Evolutionary conservation across 2,888 invertebrate genomes (phyloP).

Genomic region (Dioctria rufipes): DNA sequence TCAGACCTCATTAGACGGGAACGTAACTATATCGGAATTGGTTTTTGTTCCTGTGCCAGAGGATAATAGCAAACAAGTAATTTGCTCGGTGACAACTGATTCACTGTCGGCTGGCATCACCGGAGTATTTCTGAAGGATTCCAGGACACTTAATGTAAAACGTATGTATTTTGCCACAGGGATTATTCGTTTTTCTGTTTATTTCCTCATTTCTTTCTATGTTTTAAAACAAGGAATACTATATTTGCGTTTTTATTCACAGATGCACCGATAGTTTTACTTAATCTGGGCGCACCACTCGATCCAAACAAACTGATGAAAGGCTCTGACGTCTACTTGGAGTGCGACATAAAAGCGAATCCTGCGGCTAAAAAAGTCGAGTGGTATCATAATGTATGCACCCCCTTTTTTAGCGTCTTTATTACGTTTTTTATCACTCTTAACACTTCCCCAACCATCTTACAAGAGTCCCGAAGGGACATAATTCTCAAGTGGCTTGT

Average conservation of each 20-base stretch:
- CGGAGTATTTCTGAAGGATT: conserved; percentile 69
- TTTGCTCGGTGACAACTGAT: conserved; percentile 68
- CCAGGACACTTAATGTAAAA: conserved; percentile 69
- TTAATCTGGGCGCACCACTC: conserved; percentile 72
- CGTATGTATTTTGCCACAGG: conserved; percentile 62
- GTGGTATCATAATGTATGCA: conserved; percentile 73
- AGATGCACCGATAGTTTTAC: conserved; percentile 73
- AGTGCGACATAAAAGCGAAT: conserved; percentile 73
- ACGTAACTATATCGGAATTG: conserved; percentile 70
- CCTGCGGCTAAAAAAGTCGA: conserved; percentile 72
- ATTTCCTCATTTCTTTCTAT: background rate
- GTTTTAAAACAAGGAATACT: background rate
- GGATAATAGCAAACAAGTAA: conserved; percentile 71
- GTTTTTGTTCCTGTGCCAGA: conserved; percentile 70
- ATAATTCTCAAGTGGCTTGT: background rate
- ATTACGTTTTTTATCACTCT: background rate
- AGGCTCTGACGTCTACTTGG: conserved; percentile 74
- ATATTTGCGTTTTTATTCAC: conserved; percentile 52
- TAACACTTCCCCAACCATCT: background rate
- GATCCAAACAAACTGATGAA: conserved; percentile 73
- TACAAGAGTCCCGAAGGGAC: background rate
- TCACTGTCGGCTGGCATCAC: conserved; percentile 65
- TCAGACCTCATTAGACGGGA: conserved; percentile 70
- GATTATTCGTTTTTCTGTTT: background rate
- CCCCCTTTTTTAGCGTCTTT: conserved; percentile 24